These are phyloP conservation scores for Subacronicta megacephala DNA, from an alignment of 2,888 invertebrate genomes.

Conservation along the genomic window DNA sequence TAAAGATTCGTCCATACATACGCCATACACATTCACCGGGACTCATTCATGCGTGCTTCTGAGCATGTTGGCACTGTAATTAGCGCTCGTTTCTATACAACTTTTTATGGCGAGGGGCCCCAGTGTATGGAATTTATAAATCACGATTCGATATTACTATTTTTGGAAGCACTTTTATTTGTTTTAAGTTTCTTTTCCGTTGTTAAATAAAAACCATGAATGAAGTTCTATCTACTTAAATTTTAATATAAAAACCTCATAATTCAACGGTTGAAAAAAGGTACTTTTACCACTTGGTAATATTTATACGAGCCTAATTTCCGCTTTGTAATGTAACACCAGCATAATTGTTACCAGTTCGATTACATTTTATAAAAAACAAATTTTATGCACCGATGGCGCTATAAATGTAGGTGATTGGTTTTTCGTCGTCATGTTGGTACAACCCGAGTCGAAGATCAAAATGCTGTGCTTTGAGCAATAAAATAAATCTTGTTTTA, in stretches of 20 bases:
- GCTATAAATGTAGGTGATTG: constrained; percentile 77
- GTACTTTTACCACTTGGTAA: constrained; percentile 55
- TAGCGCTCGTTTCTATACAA: constrained; percentile 80
- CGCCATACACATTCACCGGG: constrained; percentile 71
- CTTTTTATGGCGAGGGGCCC: constrained; percentile 68
- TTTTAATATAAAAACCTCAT: constrained; percentile 20
- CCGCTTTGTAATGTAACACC: constrained; percentile 69
- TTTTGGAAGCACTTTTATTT: constrained; percentile 26
- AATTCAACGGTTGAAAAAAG: constrained; percentile 37
- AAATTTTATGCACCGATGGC: constrained; percentile 72
- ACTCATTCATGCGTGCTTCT: constrained; percentile 84
- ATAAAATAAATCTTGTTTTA: constrained; percentile 88
- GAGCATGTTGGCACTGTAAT: constrained; percentile 83
- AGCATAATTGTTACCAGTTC: constrained; percentile 68
- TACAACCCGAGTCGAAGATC: constrained; percentile 71
- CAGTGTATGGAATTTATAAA: constrained; percentile 49
- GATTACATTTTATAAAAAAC: constrained; percentile 74
- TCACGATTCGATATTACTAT: constrained; percentile 30
- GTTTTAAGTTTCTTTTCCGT: constrained; percentile 22
- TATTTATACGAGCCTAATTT: constrained; percentile 68
- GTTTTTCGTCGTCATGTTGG: constrained; percentile 68
- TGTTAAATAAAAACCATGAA: constrained; percentile 33
- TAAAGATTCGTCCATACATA: constrained; percentile 81
- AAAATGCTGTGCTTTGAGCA: constrained; percentile 82
- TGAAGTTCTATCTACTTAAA: constrained; percentile 28